Evolutionary conservation across 2,113 vertebrate species (phyloP).

Genomic region (Australoheros scitulus): DNA sequence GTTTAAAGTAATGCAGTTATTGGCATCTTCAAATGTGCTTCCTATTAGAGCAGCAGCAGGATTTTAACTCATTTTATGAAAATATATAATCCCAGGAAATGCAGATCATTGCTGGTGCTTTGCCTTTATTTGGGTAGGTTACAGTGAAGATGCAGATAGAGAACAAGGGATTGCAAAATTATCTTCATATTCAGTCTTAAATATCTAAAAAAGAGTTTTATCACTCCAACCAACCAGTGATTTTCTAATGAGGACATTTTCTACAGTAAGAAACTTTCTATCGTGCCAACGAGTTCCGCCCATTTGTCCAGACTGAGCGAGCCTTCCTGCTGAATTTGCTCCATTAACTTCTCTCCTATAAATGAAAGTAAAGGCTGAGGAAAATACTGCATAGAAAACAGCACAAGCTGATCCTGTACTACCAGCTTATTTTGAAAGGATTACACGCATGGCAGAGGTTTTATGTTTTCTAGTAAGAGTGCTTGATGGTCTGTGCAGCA

Average conservation of each 20-base stretch:
- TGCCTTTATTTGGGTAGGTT: not conserved
- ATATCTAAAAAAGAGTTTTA: not conserved
- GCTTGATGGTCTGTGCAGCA: conserved; percentile 11
- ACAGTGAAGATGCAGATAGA: not conserved
- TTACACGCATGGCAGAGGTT: conserved; percentile 1
- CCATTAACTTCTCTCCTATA: not conserved
- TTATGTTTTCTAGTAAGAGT: not conserved
- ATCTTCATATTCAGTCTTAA: not conserved
- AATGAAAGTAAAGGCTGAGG: not conserved
- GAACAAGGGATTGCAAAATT: not conserved
- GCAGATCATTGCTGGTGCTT: not conserved
- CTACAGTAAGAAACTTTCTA: not conserved
- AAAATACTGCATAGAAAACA: not conserved
- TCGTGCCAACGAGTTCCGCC: not conserved
- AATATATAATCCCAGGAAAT: not conserved
- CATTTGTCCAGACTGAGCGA: not conserved
- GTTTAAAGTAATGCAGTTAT: not conserved
- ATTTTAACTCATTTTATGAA: not conserved
- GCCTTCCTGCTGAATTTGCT: not conserved
- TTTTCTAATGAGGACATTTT: not conserved
- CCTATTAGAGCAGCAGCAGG: not conserved
- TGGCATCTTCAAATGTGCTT: not conserved
- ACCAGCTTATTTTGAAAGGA: conserved; percentile 7
- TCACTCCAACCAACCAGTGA: not conserved
- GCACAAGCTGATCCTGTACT: not conserved